Evolutionary conservation across 2,797 vertebrate species (phyloP).

Genomic region (Phalanger gymnotis): DNA sequence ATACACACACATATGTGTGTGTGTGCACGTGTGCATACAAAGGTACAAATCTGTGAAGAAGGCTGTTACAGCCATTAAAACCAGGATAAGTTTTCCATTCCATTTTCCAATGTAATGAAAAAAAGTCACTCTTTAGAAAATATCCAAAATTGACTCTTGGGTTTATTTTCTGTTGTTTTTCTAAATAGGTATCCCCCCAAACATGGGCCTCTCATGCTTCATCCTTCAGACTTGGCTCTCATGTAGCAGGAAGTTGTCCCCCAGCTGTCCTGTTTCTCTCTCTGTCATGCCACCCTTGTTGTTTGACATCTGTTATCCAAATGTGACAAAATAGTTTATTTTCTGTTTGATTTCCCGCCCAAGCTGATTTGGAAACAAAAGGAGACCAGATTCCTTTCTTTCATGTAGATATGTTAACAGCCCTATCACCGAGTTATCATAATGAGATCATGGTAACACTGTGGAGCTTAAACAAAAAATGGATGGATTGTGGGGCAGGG

Average conservation of each 20-base stretch:
- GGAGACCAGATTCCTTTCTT: neutral
- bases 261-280: neutral
- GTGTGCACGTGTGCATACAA: neutral
- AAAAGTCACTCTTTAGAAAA: neutral
- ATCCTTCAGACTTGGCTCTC: too few species aligned
- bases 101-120: neutral
- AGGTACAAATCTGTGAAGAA: neutral
- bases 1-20: neutral
- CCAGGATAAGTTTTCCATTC: neutral
- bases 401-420: neutral
- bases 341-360: constrained; percentile 20
- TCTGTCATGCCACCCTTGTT: neutral
- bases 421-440: neutral
- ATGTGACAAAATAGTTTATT: constrained; percentile 49
- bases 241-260: neutral
- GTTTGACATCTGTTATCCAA: constrained; percentile 56
- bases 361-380: constrained; percentile 5
- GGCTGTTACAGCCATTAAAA: neutral
- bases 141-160: neutral
- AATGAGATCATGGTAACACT: neutral
- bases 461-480: neutral
- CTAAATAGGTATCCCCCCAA: neutral
- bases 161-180: neutral
- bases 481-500: neutral
- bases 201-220: neutral